A percentile compares a stretch with the other conserved stretches of the same genome.
Evolutionary conservation across 2,797 vertebrate genomes (phyloP).

Genomic region (Oryzias dopingdopingensis): DNA sequence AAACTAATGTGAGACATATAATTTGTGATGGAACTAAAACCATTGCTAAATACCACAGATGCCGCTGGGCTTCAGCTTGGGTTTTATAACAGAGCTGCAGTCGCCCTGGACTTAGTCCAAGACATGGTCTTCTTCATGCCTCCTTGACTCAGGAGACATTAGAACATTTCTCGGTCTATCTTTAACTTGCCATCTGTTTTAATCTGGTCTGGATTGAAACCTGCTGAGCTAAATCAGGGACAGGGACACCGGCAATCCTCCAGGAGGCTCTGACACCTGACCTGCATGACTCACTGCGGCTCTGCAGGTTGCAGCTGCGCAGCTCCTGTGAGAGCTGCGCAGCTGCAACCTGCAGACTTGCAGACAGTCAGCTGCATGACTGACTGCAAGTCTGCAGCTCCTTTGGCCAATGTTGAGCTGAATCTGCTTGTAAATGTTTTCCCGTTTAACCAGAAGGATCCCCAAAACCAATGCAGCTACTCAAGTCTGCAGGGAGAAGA

Average conservation of each 20-base stretch:
- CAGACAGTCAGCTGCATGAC: too few species aligned
- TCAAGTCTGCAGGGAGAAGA: too few species aligned
- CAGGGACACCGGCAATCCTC: constrained; percentile 13
- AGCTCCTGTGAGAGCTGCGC: too few species aligned
- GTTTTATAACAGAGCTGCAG: constrained; percentile 8
- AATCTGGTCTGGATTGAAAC: constrained; percentile 37
- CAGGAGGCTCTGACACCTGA: constrained; percentile 22
- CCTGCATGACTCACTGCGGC: not conserved
- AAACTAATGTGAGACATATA: not conserved
- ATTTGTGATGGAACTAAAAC: not conserved
- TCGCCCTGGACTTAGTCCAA: not conserved
- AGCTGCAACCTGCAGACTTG: too few species aligned
- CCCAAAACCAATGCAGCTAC: too few species aligned
- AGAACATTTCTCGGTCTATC: constrained; percentile 11
- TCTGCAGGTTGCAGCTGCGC: too few species aligned
- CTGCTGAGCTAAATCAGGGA: constrained; percentile 35
- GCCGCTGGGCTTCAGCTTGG: not conserved
- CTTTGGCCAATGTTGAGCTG: too few species aligned
- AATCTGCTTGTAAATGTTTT: too few species aligned
- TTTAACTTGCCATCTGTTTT: constrained; percentile 32
- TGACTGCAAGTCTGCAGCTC: too few species aligned
- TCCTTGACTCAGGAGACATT: constrained; percentile 1
- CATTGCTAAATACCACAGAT: not conserved
- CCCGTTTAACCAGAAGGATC: too few species aligned
- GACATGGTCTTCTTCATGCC: not conserved